Conservation (phyloP, 2,888 invertebrate genomes). For the Itoplectis maculator region DNA sequence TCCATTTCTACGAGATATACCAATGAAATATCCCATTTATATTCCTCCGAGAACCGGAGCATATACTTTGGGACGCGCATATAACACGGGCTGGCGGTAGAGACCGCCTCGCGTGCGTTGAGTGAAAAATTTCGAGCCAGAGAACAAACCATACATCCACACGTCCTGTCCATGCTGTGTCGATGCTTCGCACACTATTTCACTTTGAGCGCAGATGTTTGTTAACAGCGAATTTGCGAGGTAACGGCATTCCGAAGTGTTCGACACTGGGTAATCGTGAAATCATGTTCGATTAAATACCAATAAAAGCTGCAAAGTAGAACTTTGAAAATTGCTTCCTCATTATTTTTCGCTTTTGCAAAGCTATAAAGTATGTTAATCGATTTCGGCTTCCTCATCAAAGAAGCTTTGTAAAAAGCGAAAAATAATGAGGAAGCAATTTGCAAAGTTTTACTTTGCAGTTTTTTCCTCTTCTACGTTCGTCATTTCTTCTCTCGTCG, state of each 20-base stretch:
- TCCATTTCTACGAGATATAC: slow-evolving; percentile 56
- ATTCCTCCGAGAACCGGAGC: slow-evolving; percentile 59
- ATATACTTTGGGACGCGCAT: slow-evolving; percentile 46
- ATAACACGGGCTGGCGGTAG: slow-evolving; percentile 12
- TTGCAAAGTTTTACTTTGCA: too few species aligned
- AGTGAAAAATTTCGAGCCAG: slow-evolving; percentile 59
- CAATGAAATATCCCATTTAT: slow-evolving; percentile 73
- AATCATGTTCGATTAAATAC: not conserved
- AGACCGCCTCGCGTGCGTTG: slow-evolving; percentile 62
- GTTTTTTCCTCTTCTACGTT: too few species aligned
- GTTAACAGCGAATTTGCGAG: not conserved
- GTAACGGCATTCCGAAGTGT: not conserved
- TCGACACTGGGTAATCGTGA: not conserved
- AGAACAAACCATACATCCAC: slow-evolving; percentile 20
- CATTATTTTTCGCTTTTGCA: too few species aligned
- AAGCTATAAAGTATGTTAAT: too few species aligned
- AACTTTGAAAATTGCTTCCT: too few species aligned
- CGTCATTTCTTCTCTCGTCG: too few species aligned
- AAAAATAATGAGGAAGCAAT: too few species aligned
- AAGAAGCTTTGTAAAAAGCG: too few species aligned
- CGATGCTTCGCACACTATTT: slow-evolving; percentile 2
- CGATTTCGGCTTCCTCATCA: too few species aligned
- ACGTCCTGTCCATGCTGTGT: not conserved
- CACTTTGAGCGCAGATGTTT: not conserved
- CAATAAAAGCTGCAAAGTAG: too few species aligned